Conservation (phyloP, 2,113 vertebrate genomes). For the Trematocara marginatum region DNA sequence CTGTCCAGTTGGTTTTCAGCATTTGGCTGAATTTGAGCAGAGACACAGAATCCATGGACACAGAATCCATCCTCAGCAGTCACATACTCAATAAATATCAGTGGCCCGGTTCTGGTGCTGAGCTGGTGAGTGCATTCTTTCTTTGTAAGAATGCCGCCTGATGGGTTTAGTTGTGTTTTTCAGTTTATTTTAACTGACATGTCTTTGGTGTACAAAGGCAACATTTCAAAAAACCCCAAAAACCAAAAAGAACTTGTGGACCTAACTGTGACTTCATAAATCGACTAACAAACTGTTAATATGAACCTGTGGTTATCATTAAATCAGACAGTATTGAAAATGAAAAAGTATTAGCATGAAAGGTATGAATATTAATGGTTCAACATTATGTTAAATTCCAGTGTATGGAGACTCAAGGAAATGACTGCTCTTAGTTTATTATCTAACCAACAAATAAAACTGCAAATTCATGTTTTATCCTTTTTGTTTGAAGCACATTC, state of each 20-base stretch:
- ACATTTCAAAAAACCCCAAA: fast-evolving
- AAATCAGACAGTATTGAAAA: not conserved
- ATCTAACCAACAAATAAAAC: not conserved
- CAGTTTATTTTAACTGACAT: not conserved
- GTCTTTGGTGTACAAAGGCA: not conserved
- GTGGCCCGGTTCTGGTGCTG: not conserved
- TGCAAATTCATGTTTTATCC: not conserved
- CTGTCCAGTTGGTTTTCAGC: not conserved
- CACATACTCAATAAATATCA: not conserved
- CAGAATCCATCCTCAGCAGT: not conserved
- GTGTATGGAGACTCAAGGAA: not conserved
- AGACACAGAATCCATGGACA: too few species aligned
- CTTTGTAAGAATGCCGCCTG: not conserved
- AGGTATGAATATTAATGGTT: not conserved
- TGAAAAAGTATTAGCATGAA: not conserved
- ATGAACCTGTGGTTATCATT: not conserved
- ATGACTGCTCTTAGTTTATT: not conserved
- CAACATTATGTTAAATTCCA: not conserved
- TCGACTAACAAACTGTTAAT: not conserved
- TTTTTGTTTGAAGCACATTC: not conserved
- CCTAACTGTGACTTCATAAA: not conserved
- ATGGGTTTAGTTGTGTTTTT: not conserved
- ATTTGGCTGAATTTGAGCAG: not conserved
- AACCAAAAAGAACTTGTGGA: not conserved
- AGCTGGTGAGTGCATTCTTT: not conserved